Evolutionary conservation across 2,888 invertebrate species (phyloP).

Genomic region (Saturnia pavonia): DNA sequence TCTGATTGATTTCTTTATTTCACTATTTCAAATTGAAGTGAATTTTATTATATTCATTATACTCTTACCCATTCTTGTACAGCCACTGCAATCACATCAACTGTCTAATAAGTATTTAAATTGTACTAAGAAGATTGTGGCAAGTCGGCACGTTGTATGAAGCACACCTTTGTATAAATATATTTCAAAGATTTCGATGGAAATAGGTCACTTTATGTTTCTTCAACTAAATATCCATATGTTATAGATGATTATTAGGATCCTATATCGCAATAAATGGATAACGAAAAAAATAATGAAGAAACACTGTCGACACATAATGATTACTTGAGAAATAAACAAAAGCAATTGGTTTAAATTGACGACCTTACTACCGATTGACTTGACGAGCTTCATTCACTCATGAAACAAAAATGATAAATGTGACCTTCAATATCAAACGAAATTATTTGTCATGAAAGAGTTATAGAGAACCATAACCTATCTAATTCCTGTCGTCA

Average conservation of each 20-base stretch:
- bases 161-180: no score
- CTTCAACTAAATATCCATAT: no score
- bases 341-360: constrained; percentile 58
- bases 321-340: constrained; percentile 25
- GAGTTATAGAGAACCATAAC: background rate
- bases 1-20: no score
- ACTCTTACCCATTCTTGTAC: no score
- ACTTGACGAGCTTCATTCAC: constrained; percentile 38
- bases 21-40: no score
- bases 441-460: background rate
- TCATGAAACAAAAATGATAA: constrained; percentile 36
- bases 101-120: no score
- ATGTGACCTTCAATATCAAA: constrained; percentile 32
- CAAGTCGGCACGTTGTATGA: no score
- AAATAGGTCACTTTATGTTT: no score
- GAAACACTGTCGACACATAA: background rate
- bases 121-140: no score
- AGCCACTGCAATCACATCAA: no score
- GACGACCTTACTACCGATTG: constrained; percentile 57
- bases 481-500: background rate
- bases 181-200: no score
- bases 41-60: no score
- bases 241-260: background rate
- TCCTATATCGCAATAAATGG: background rate
- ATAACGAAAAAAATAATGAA: background rate